Evolutionary conservation across 37 sponge, comb jelly and placozoan genomes (phyloP).

Genomic region (Eunapius fragilis): DNA sequence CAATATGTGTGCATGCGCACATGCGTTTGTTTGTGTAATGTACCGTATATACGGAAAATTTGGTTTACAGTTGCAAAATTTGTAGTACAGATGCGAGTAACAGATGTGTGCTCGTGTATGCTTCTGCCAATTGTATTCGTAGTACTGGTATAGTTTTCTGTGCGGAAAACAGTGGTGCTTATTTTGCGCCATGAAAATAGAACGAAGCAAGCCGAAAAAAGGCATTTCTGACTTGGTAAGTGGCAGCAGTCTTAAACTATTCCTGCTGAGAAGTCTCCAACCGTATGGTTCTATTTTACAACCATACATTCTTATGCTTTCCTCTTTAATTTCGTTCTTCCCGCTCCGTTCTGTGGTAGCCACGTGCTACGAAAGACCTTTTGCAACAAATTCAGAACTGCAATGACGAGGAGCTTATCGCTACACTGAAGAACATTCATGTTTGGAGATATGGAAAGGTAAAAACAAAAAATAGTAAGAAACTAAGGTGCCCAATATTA

Average conservation of each 20-base stretch:
- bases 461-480: neutral
- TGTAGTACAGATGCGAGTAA: no score
- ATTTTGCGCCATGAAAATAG: conserved; percentile 72
- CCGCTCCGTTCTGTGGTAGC: conserved; percentile 29
- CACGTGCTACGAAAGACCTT: conserved; percentile 69
- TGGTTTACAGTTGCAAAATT: no score
- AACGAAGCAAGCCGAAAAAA: conserved; percentile 78
- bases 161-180: no score
- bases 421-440: conserved; percentile 41
- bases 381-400: conserved; percentile 58
- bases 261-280: neutral
- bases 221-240: conserved; percentile 74
- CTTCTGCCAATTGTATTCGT: no score
- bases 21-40: no score
- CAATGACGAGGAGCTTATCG: conserved; percentile 57
- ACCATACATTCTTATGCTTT: neutral
- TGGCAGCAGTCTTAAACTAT: neutral
- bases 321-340: neutral
- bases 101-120: no score
- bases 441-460: conserved; percentile 94
- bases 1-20: no score
- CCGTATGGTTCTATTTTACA: no score
- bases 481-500: neutral
- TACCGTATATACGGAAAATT: no score
- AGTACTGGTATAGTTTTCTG: no score